These are phyloP conservation scores for Proctacanthus coquilletti DNA, from an alignment of 1,140 invertebrate genomes.

Conservation along the genomic window DNA sequence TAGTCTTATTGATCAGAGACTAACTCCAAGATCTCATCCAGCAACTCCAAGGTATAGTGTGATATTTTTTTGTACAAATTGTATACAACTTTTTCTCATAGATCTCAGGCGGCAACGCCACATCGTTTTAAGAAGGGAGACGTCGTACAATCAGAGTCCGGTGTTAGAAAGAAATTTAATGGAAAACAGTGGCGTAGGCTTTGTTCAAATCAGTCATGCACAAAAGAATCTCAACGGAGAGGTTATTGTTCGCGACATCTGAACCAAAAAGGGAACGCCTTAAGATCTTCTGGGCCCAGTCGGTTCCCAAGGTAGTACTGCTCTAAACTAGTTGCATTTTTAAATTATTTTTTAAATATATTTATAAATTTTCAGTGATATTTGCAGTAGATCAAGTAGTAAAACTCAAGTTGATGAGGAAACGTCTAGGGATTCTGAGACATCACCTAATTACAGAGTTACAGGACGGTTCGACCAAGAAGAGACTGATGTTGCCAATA, in stretches of 20 bases:
- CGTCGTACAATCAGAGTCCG: slow-evolving; percentile 88
- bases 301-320: slow-evolving; percentile 22
- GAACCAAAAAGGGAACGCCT: slow-evolving; percentile 36
- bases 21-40: slow-evolving; percentile 72
- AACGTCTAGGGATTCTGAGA: slow-evolving; percentile 76
- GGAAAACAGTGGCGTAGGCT: slow-evolving; percentile 97
- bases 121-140: slow-evolving; percentile 98
- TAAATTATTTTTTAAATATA: neutral
- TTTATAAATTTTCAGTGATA: slow-evolving; percentile 17
- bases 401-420: slow-evolving; percentile 67
- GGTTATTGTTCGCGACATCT: slow-evolving; percentile 94
- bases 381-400: slow-evolving; percentile 31
- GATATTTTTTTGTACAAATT: slow-evolving; percentile 3
- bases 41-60: slow-evolving; percentile 74
- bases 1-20: slow-evolving; percentile 64
- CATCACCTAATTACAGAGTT: slow-evolving; percentile 64
- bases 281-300: slow-evolving; percentile 24
- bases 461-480: slow-evolving; percentile 74
- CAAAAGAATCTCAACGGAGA: slow-evolving; percentile 93
- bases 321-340: slow-evolving; percentile 1
- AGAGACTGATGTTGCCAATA: slow-evolving; percentile 91
- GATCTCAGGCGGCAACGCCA: slow-evolving; percentile 81
- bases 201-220: slow-evolving; percentile 78
- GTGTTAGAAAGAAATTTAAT: slow-evolving; percentile 97
- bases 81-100: slow-evolving; percentile 25